Base-by-base conservation (phyloP, 2,113 vertebrate genomes). In the Apaloderma vittatum region DNA sequence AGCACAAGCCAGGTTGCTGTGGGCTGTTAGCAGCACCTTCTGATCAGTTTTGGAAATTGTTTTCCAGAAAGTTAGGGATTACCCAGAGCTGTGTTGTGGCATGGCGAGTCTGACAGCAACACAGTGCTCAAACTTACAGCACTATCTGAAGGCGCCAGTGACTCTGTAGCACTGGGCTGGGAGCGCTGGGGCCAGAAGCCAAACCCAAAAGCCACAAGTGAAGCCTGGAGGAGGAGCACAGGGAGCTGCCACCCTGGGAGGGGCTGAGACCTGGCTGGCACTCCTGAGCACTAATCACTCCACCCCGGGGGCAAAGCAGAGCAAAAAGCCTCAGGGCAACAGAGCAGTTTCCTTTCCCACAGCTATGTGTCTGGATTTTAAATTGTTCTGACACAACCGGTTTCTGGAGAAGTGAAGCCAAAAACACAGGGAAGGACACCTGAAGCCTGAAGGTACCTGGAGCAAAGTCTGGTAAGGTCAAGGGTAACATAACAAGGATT, bases 341-440 rank as follows among this genome's bases (percentile, higher is more conserved):
- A 14, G 14, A 75, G 29, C 8, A 21, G 51, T 81, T 81, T 70
- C 49, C 80, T 89, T 76, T 84, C 76, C 84, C 49, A 15, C 54
- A 51, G 61, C 45, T 55, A 4, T 15, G 22, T 51, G 51, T 49
- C 77, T 74, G 37, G 54, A 61, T 43, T 76, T 68, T 4, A 61
- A 84, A 66, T 29, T 59, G 45, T 51, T 79, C 54, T 51, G 63
- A 65, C 37, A 73, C 29, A 80, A 68, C 8, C 0, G 0, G n/a
- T 61, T 62, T 80, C 90, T 70, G 67, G 36, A 73, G 51, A 61
- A 21, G 14, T 21, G 16, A 94, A 91, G 55, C 55, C 61, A 91
- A 43, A 77, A 88, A n/a, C 68, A 80, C 15, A 34, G 22, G 58
- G 17, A 55, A 72, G 51, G 86, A 40, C 32, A 75, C 34, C 61